Base-by-base conservation (phyloP, 1,140 invertebrate species). In the Trichonephila inaurata region DNA sequence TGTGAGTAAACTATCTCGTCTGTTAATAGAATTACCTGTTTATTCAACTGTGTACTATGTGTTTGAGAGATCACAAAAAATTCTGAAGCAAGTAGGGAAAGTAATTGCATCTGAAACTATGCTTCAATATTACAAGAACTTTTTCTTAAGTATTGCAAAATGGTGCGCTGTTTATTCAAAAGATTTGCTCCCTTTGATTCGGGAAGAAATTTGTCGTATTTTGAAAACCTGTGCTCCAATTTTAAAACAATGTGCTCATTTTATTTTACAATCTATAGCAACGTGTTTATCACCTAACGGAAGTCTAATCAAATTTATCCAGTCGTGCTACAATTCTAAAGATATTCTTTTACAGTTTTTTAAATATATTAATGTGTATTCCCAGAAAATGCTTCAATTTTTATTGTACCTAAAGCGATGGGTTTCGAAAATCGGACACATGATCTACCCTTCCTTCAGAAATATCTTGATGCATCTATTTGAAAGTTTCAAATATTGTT, bases 271-370 rank as follows among this genome's bases (percentile, higher is more conserved):
- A 61, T 60, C 19, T 60, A 10, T 61, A 28, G 58, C 83, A 14
- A 61, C 51, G 60, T 58, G 24, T 85, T 33, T 58, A n/a, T 85
- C 58, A n/a, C 83, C 58, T 24, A 18, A 85, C 16, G 83, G 58
- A 58, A 24, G 16, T 85, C 21, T 85, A 18, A 3, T 85, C 21
- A n/a, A 61, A 2, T 51, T 85, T 51, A 58, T 85, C 21, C 58
- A 28, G 14, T 28, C 60, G 33, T 85, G 83, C n/a, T 85, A 85
- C 51, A 51, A 85, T 61, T 85, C 83, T 8, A 85, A 85, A 85
- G n/a, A 44, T 60, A 7, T 18, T 60, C 19, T 85, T n/a, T 19
- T 77, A 18, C 72, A 19, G 28, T 77, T 77, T 19, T 12, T 77
- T 33, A 77, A 77, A 19, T 77, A 33, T 77, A 16, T 18, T 14